Percentiles rank a stretch among this genome's conserved stretches.
These are phyloP conservation scores for Benthosema pterotum DNA, from an alignment of 2,797 vertebrate genomes.

Conservation along the genomic window DNA sequence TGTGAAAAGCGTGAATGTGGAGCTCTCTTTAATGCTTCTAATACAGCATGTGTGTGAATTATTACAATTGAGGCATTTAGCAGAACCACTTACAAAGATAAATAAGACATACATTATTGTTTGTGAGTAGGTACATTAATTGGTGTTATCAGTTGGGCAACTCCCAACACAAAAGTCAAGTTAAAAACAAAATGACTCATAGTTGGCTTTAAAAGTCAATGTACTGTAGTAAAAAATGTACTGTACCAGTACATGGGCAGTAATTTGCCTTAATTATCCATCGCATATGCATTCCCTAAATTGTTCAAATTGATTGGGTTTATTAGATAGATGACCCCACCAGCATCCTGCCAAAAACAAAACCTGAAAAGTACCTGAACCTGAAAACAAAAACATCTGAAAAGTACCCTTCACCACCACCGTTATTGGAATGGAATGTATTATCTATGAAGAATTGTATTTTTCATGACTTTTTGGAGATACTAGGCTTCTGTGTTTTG, in stretches of 20 bases:
- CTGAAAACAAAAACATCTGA: no score
- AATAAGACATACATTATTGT: neutral
- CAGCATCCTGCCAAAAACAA: neutral
- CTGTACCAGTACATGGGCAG: no score
- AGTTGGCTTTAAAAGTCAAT: neutral
- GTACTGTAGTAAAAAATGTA: no score
- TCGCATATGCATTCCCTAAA: neutral
- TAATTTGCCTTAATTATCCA: no score
- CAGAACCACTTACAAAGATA: neutral
- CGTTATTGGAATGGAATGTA: neutral
- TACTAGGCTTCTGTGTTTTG: no score
- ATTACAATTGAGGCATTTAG: no score
- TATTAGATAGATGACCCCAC: neutral
- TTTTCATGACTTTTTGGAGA: no score
- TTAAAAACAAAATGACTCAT: neutral
- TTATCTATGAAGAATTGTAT: no score
- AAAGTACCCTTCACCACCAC: neutral
- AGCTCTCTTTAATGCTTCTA: no score
- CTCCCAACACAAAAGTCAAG: neutral
- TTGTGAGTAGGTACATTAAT: neutral
- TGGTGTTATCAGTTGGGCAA: no score
- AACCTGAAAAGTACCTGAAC: no score
- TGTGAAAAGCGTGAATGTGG: conserved; percentile 37
- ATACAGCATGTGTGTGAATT: no score
- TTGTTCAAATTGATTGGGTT: neutral